Base-by-base conservation (phyloP, 2,113 vertebrate species). In the Chionodraco myersi region DNA sequence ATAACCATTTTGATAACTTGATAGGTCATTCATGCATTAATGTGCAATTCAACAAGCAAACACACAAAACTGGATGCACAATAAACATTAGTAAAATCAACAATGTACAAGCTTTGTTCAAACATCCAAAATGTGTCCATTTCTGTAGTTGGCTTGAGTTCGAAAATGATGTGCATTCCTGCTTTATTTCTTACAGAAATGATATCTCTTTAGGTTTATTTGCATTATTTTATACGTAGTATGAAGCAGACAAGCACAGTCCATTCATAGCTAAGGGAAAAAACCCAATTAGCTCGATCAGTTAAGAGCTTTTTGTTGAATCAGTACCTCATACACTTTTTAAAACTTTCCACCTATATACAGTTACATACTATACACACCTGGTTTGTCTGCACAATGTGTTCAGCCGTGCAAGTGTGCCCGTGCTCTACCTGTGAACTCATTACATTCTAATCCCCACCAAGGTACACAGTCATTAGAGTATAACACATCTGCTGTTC, bases 291-390 rank as follows among this genome's bases (percentile, higher is more conserved):
- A 84, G 72, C 66, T 89, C 53, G 34, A 67, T 71, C 63, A 73
- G 8, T 70, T 80, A 79, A 79, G 77, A 91, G 73, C 77, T 84
- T 86, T 69, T 82, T 84, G 76, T 77, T 68, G 76, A 63, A 73
- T 82, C 67, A 73, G 47, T 77, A 79, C 80, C 45, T 86, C 76
- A 86, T 61, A 88, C 74, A 83, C 78, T 56, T 67, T 72, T 83
- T 79, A 81, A 83, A 88, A 86, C 81, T 68, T 86, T 82, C 81
- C 60, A 79, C 60, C 72, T 91, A 93, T 90, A 86, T 91, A 94
- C 91, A 93, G 34, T 88, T 68, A 78, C 85, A 87, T 80, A 86
- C 89, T 89, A 92, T 87, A 89, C 85, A 91, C 87, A 90, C 87
- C 77, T 81, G 85, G 62, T 82, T 83, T 83, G 75, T 85, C 66